A percentile compares a stretch with the other conserved stretches of the same genome.
These are phyloP conservation scores for Tachuris rubrigastra DNA, from an alignment of 2,113 vertebrate genomes.

Conservation along the genomic window DNA sequence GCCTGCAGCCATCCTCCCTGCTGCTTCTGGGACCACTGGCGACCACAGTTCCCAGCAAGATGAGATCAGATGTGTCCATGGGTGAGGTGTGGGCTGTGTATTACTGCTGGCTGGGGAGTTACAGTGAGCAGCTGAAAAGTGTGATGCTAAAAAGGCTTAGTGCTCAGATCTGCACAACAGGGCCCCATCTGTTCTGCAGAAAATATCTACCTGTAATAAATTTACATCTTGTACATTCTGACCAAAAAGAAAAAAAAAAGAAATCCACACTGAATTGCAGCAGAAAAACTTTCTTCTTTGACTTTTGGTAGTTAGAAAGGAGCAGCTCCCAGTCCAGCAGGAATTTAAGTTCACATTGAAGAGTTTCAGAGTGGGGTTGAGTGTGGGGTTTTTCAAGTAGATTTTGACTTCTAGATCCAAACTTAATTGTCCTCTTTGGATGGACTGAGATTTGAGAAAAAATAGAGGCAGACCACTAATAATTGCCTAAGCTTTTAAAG, in stretches of 20 bases:
- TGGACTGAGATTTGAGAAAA: neutral
- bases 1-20: accelerated
- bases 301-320: neutral
- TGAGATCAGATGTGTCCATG: accelerated
- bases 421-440: neutral
- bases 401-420: neutral
- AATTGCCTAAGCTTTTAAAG: neutral
- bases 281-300: neutral
- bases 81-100: neutral
- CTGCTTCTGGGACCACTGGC: neutral
- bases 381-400: neutral
- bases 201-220: neutral
- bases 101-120: neutral
- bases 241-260: neutral
- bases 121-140: neutral
- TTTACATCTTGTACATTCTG: neutral
- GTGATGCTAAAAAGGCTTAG: neutral
- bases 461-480: neutral
- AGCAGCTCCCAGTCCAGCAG: neutral
- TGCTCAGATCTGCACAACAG: neutral
- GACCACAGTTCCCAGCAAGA: neutral
- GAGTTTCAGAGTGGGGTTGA: neutral
- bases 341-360: neutral
- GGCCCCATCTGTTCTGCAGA: neutral
- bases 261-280: neutral